phyloP scores from a whole-genome alignment of 2,888 invertebrate species.

The Nipponacmea schrenckii region DNA sequence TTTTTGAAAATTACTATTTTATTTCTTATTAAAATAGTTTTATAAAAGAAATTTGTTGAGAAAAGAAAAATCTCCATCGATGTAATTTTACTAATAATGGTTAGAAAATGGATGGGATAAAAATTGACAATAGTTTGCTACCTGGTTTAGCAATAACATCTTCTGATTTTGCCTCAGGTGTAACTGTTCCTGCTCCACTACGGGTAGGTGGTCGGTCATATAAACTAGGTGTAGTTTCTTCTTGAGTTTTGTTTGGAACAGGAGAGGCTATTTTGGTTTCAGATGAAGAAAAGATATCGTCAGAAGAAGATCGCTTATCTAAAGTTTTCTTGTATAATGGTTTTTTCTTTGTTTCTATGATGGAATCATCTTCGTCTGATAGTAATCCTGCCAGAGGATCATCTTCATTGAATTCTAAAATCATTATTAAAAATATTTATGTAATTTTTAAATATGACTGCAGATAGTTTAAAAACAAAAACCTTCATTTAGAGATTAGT shows the following conservation, averaged over 20 bases:
- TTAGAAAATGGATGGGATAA: not conserved
- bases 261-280: not conserved
- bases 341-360: constrained; percentile 27
- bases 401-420: constrained; percentile 60
- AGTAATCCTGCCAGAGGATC: constrained; percentile 59
- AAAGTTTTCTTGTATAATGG: constrained; percentile 27
- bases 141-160: constrained; percentile 27
- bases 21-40: too few relatives aligned
- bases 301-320: not conserved
- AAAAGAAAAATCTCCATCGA: too few relatives aligned
- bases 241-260: not conserved
- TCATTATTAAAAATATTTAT: constrained; percentile 3
- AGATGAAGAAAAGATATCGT: not conserved
- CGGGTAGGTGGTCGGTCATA: constrained; percentile 58
- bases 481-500: too few relatives aligned
- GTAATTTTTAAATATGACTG: too few relatives aligned
- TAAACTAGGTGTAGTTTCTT: constrained; percentile 26
- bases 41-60: too few relatives aligned
- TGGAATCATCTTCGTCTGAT: constrained; percentile 48
- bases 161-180: constrained; percentile 23
- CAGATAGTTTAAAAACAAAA: too few relatives aligned
- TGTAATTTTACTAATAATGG: not conserved
- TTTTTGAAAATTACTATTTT: too few relatives aligned
- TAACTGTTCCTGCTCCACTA: constrained; percentile 42
- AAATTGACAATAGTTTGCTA: not conserved